Evolutionary conservation across 2,113 vertebrate genomes (phyloP).

Genomic region (Cyanoliseus patagonus): DNA sequence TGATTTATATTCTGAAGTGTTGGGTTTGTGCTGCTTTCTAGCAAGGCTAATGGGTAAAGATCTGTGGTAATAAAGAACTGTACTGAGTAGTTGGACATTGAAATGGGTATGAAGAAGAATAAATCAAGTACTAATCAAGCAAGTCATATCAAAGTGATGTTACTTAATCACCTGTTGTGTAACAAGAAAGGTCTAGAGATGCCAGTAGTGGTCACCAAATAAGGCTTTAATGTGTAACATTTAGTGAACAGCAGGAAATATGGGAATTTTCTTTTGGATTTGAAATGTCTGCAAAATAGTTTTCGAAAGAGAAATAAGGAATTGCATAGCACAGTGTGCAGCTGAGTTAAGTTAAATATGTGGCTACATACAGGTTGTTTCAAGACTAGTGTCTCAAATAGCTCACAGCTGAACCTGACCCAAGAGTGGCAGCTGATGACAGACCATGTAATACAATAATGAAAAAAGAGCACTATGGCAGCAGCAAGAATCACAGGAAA

Average conservation of each 20-base stretch:
- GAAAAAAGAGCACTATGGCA: neutral
- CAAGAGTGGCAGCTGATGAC: neutral
- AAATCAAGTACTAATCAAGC: neutral
- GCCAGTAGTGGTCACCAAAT: neutral
- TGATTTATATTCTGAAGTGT: neutral
- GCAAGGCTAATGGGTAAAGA: neutral
- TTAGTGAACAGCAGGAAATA: neutral
- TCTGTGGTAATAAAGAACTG: neutral
- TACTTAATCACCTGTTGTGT: neutral
- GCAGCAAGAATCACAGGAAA: neutral
- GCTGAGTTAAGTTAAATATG: slow-evolving; percentile 29
- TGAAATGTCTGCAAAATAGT: neutral
- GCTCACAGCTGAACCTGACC: slow-evolving; percentile 21
- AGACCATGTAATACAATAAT: neutral
- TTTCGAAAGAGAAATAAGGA: slow-evolving; percentile 31
- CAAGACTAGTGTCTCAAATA: neutral
- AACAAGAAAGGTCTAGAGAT: neutral
- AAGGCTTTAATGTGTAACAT: neutral
- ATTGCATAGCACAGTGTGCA: slow-evolving; percentile 6
- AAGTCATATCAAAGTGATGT: neutral
- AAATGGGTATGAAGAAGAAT: neutral
- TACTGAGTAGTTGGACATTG: neutral
- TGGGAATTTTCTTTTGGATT: neutral
- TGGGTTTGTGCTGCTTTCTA: neutral
- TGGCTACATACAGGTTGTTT: neutral